Evolutionary conservation across 2,797 vertebrate species (phyloP), one percentile per base, ranked within the genome.

Genomic region (Choloepus didactylus): DNA sequence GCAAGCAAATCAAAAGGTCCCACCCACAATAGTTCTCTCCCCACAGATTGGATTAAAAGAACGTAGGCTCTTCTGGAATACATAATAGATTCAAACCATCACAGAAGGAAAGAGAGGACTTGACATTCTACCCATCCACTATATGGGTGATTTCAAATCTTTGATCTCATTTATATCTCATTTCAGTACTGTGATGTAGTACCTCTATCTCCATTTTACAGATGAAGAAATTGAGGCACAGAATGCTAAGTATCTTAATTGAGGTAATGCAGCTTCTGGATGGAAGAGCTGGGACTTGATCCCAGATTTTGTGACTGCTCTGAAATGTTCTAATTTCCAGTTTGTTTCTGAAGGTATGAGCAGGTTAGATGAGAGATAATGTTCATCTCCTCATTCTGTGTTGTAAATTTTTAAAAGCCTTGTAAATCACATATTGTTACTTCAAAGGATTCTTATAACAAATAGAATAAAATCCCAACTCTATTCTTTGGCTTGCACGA

Each of bases 341-440:
- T 89, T 77, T 85, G 44, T 84, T 84, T 88, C 41, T 87, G 70
- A 75, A 93, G 31, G 6, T 21, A 14, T 83, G 59, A 87, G 88
- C 5, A 51, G 46, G 88, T 56, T 8, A 83, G 62, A 25, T 70
- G 21, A 87, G 25, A 27, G 72, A 62, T 59, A 82, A 59, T 31
- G 21, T 51, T 73, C 6, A 44, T 92, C 44, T 95, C 38, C 54
- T 7, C 25, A 59, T 84, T 54, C 16, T 76, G 35, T 72, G 21
- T 77, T 91, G 59, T 9, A 75, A 14, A 66, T 67, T 87, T 60
- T n/a, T 14, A 89, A 66, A 92, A 93, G n/a, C 54, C 25, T 9
- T 49, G 2, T 59, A 46, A 72, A 41, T 85, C 41, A 62, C 54
- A 85, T 82, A 19, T 25, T 49, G 21, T 29, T 6, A 54, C 51